phyloP scores from a whole-genome alignment of 2,888 invertebrate genomes.

The Eupithecia abbreviata region DNA sequence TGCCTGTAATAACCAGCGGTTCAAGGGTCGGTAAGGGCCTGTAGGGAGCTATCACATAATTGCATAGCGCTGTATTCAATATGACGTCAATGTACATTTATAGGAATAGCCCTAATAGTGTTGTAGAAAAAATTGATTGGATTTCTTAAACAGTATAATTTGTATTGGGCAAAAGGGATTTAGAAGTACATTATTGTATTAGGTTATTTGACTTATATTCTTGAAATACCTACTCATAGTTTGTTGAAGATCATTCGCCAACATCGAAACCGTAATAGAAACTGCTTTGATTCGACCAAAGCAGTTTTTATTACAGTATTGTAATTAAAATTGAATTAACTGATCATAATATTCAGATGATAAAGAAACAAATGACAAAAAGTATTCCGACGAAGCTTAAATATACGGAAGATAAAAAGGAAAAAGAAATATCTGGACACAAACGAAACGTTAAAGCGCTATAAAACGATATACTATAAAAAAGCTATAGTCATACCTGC shows the following conservation, averaged over 20 bases:
- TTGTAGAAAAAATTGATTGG: not conserved
- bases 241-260: not conserved
- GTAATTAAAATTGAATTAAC: not conserved
- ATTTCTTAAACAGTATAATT: not conserved
- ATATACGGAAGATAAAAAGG: not conserved
- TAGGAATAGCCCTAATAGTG: conserved; percentile 8
- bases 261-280: not conserved
- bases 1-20: conserved; percentile 39
- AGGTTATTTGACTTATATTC: not conserved
- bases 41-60: conserved; percentile 43
- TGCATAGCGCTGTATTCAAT: conserved; percentile 37
- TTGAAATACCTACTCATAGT: not conserved
- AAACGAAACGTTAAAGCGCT: not conserved
- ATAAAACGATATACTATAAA: not conserved
- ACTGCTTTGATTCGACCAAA: not conserved
- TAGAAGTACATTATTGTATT: not conserved
- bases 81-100: conserved; percentile 36
- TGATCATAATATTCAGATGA: not conserved
- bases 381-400: not conserved
- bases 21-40: conserved; percentile 34
- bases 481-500: not conserved
- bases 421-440: not conserved
- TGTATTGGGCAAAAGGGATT: not conserved
- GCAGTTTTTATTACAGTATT: not conserved
- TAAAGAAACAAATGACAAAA: not conserved